Evolutionary conservation across 2,797 vertebrate species (phyloP).

Genomic region (Nasua narica): DNA sequence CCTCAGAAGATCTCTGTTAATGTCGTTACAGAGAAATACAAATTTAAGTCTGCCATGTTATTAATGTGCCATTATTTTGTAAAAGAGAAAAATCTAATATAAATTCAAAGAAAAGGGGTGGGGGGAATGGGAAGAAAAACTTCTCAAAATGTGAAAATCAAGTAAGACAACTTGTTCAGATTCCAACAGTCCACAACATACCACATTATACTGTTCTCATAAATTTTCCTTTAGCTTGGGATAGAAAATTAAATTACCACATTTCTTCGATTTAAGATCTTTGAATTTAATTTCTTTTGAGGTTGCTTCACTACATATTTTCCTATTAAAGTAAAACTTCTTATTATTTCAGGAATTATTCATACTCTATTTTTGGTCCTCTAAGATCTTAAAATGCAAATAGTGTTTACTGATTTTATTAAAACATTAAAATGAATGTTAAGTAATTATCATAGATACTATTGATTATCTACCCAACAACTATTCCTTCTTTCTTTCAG

Average conservation of each 20-base stretch:
- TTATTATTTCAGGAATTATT: slow-evolving; percentile 42
- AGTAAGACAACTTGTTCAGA: slow-evolving; percentile 48
- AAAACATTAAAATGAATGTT: neutral
- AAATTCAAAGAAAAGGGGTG: slow-evolving; percentile 32
- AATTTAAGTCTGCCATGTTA: neutral
- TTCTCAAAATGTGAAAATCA: slow-evolving; percentile 57
- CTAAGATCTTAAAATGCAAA: slow-evolving; percentile 22
- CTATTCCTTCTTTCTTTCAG: neutral
- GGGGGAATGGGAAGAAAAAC: slow-evolving; percentile 31
- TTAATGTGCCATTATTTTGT: slow-evolving; percentile 3
- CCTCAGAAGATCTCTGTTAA: slow-evolving; percentile 27
- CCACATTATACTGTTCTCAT: slow-evolving; percentile 20
- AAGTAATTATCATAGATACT: neutral
- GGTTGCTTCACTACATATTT: slow-evolving; percentile 18
- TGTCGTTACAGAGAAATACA: slow-evolving; percentile 30
- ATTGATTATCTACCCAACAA: neutral
- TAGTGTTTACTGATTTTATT: neutral
- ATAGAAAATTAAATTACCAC: slow-evolving; percentile 43
- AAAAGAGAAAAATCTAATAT: neutral
- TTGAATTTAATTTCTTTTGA: slow-evolving; percentile 46
- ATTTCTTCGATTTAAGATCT: slow-evolving; percentile 34
- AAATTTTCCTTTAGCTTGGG: slow-evolving; percentile 26
- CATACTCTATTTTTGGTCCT: neutral
- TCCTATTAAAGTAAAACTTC: slow-evolving; percentile 26
- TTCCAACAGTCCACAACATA: slow-evolving; percentile 36